A percentile compares a stretch with the other conserved stretches of the same genome.
phyloP scores from a whole-genome alignment of 2,888 invertebrate species.

The Epirrita christyi region DNA sequence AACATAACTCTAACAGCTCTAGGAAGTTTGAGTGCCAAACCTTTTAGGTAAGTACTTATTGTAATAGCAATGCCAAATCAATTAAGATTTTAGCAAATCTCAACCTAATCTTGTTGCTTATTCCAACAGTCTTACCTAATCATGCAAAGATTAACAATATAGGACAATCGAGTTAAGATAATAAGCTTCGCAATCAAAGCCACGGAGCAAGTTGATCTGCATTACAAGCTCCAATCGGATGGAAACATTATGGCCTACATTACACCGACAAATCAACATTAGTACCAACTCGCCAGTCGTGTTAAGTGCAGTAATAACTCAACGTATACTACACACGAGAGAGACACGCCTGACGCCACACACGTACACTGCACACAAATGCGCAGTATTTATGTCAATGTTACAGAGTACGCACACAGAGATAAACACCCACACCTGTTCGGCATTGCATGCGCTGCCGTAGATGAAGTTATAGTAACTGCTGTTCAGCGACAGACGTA shows the following conservation, averaged over 20 bases:
- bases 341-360: conserved; percentile 28
- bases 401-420: conserved; percentile 64
- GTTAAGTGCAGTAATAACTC: conserved; percentile 67
- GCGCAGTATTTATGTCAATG: conserved; percentile 81
- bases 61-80: background rate
- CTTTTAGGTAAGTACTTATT: background rate
- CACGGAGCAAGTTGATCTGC: conserved; percentile 45
- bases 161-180: conserved; percentile 37
- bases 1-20: background rate
- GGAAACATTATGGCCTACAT: conserved; percentile 73
- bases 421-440: conserved; percentile 64
- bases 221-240: conserved; percentile 65
- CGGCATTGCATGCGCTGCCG: conserved; percentile 52
- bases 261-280: conserved; percentile 64
- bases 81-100: conserved; percentile 8
- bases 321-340: conserved; percentile 46
- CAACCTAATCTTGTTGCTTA: conserved; percentile 4
- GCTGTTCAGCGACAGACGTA: conserved; percentile 70
- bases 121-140: background rate
- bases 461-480: conserved; percentile 52
- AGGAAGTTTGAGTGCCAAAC: background rate
- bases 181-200: conserved; percentile 56
- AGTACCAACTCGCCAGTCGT: conserved; percentile 56
- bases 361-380: conserved; percentile 52
- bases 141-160: conserved; percentile 23